Evolutionary conservation across 2,888 invertebrate genomes (phyloP), one percentile per base, ranked within the genome.

Genomic region (Tetramorium bicarinatum): DNA sequence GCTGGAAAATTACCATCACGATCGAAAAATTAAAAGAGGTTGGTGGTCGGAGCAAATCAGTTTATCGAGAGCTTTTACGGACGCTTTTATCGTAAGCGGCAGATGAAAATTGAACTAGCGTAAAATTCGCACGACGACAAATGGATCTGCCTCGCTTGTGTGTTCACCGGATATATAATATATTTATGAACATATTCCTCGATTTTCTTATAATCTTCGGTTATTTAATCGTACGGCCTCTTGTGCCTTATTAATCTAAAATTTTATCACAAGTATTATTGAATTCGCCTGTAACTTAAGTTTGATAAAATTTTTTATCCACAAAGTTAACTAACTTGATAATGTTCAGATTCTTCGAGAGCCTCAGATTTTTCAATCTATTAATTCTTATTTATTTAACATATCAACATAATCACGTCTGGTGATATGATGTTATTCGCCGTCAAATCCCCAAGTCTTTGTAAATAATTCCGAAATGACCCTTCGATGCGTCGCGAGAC

Each of bases 1-100:
- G 67, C n/a, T 62, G 67, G 54, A 81, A 81, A 81, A 81, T 81
- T 81, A 76, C 69, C 25, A 25, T 52, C 69, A 47, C 71, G 76
- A 44, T 62, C 62, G 71, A 82, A 82, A 84, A 87, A 79, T 88
- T 87, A 87, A 88, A 86, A 84, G 56, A 54, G 77, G 76, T 62
- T 75, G 69, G 79, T 76, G 54, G 79, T 41, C 47, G 75, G 47
- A 38, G 82, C 56, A 86, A 86, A 88, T 82, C 82, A 81, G 85
- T 88, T 88, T 86, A 88, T 69, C 64, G 79, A 56, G 74, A 86
- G 83, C 87, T 89, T 89, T 87, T 83, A 85, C 84, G 66, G 80
- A 38, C 52, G 82, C 85, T 89, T 89, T 89, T 86, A 87, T 89
- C 86, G 86, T 76, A 81, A 69, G 69, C 67, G 85, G 80, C 82